Base-by-base conservation (phyloP, 2,797 vertebrate genomes). In the Chiroxiphia lanceolata region DNA sequence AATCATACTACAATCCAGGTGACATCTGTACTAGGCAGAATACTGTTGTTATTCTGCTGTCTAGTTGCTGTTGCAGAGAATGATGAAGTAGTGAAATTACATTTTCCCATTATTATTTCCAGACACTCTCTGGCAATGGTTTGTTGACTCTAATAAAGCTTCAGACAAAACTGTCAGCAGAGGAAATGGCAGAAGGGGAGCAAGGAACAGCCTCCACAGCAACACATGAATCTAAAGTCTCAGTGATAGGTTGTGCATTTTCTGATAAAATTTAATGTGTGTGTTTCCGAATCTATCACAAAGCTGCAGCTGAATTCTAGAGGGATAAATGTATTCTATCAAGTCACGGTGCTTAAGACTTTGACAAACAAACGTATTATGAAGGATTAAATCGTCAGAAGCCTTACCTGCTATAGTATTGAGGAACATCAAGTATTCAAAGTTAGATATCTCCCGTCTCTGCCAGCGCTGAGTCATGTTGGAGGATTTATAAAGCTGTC, bases 401-500 rank as follows among this genome's bases (percentile, higher is more conserved):
- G 57, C 76, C 97, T 98, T 97, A 99, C 99, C 99, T 98, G 99
- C 99, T 94, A 99, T 99, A 72, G 99, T 99, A 97, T 99, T 99
- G 97, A 99, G 99, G 97, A 99, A 99, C 99, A 99, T 99, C 98
- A 99, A 98, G 97, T 99, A 99, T 97, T 99, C 99, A 76, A 99
- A 99, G 98, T 99, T 99, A 83, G 99, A 99, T 97, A 99, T 99
- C 97, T 99, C 99, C 85, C 99, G 98, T 97, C 99, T 98, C 98
- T 99, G 99, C 99, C 99, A 99, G 81, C 99, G 99, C 97, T 99
- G 99, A 56, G 99, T 99, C 99, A 99, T 99, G 97, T 99, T 99
- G 94, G 99, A 99, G n/a, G 99, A 99, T 97, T 99, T 99, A 98
- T 99, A 99, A 94, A 99, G 99, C 98, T 99, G 99, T 74, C 99